Evolutionary conservation across 2,797 vertebrate species (phyloP), one percentile per base, ranked within the genome.

Genomic region (Scyliorhinus canicula): DNA sequence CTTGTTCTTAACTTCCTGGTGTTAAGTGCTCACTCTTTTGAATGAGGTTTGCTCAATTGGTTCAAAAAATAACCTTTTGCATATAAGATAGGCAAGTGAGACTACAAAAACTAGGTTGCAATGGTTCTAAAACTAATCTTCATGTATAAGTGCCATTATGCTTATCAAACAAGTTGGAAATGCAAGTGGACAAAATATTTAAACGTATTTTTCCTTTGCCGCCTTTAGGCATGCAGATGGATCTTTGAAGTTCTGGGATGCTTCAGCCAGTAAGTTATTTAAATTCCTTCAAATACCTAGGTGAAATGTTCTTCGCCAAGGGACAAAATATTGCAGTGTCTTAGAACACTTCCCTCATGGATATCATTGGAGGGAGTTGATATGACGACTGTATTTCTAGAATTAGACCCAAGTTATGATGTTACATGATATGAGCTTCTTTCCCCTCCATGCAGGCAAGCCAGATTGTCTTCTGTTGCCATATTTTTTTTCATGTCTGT

Each of bases 221-320:
- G 96, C 40, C 44, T 52, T 35, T 96, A 99, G 99, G 96, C 99
- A 99, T 96, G 99, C 99, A 96, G 99, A 99, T 97, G 99, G 99
- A 96, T 99, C 99, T 95, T 97, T 99, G 96, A 99, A 99, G 97
- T 99, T 99, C 97, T 99, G 99, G 99, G 99, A 99, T 97, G 99
- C 99, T 77, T 99, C 98, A 97, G 99, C 99, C 98, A 99, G 99
- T 99, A 97, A 97, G 99, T 98, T 90, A 57, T 44, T 71, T 6
- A 91, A 26, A 55, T 69, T 60, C 57, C 40, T 88, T 57, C 40
- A 44, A 65, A 85, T 1, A 11, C 55, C 85, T 6, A 60, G 6
- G 65, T 95, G 40, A 63, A 65, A 9, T 57, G 24, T 50, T 71
- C 2, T 57, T 57, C 28, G 31, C 40, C 57, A 85, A 82, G n/a